Evolutionary conservation across 2,113 vertebrate species (phyloP).

Genomic region (Ranitomeya variabilis): DNA sequence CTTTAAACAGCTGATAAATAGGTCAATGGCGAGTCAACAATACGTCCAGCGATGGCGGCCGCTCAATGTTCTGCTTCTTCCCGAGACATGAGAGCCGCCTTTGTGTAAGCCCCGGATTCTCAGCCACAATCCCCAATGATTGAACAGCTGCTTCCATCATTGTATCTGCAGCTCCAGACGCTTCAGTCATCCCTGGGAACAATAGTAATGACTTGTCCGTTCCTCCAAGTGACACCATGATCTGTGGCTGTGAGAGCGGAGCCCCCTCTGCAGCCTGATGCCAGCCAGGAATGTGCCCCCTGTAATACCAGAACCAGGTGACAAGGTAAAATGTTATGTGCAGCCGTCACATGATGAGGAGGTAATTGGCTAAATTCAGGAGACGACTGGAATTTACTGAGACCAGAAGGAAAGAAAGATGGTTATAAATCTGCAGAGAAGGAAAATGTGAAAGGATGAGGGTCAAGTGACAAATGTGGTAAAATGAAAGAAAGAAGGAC

Average conservation of each 20-base stretch:
- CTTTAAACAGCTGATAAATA: slow-evolving; percentile 27
- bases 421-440: neutral
- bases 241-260: neutral
- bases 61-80: neutral
- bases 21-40: slow-evolving; percentile 18
- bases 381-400: neutral
- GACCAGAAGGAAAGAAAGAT: neutral
- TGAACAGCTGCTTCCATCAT: slow-evolving; percentile 51
- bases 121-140: slow-evolving; percentile 20
- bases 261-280: neutral
- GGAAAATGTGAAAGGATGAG: neutral
- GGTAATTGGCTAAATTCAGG: neutral
- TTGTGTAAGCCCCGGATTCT: slow-evolving; percentile 2
- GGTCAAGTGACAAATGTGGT: neutral
- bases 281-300: neutral
- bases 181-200: slow-evolving; percentile 5
- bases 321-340: slow-evolving; percentile 9
- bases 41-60: slow-evolving; percentile 9
- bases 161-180: slow-evolving; percentile 45
- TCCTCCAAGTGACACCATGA: slow-evolving; percentile 18
- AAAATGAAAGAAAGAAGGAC: no score
- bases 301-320: neutral
- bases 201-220: slow-evolving; percentile 38
- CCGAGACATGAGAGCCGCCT: slow-evolving; percentile 26
- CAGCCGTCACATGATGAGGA: slow-evolving; percentile 8